Conservation (phyloP, 2,888 invertebrate species). For the Drosophila sordidula region DNA sequence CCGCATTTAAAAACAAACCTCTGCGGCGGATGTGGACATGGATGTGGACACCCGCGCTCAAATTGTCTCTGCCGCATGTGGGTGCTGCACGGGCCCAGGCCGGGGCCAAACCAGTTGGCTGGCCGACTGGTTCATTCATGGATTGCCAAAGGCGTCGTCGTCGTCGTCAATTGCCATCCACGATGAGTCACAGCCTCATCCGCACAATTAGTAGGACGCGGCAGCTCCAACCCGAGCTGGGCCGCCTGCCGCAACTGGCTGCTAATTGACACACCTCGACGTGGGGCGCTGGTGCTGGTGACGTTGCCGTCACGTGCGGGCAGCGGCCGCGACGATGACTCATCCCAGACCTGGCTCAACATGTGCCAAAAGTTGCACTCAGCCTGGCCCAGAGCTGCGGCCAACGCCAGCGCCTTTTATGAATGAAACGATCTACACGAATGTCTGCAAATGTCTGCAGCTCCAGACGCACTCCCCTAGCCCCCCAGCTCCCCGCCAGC, state of each 20-base stretch:
- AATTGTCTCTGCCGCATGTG: constrained; percentile 53
- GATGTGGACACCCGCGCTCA: constrained; percentile 54
- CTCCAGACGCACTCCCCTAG: constrained; percentile 40
- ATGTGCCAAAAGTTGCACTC: constrained; percentile 43
- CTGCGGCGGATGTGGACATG: constrained; percentile 68
- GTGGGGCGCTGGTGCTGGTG: constrained; percentile 24
- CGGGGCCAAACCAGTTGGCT: constrained; percentile 48
- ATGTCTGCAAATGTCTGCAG: constrained; percentile 53
- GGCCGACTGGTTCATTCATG: constrained; percentile 55
- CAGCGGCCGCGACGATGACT: constrained; percentile 43
- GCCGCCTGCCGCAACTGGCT: constrained; percentile 60
- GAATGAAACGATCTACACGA: constrained; percentile 66
- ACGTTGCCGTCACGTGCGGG: constrained; percentile 65
- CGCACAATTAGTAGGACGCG: constrained; percentile 60
- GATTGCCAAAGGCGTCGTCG: constrained; percentile 66
- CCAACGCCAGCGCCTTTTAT: constrained; percentile 63
- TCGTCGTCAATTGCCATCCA: constrained; percentile 23
- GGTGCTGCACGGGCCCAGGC: constrained; percentile 51
- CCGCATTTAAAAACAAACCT: constrained; percentile 62
- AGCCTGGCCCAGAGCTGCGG: neutral
- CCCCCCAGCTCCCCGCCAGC: constrained; percentile 3
- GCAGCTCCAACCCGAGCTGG: constrained; percentile 22
- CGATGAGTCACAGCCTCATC: constrained; percentile 44
- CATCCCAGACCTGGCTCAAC: constrained; percentile 56
- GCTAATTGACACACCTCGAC: constrained; percentile 77